These are phyloP conservation scores for Dasypogon diadema DNA, from an alignment of 2,888 invertebrate genomes.

Conservation along the genomic window DNA sequence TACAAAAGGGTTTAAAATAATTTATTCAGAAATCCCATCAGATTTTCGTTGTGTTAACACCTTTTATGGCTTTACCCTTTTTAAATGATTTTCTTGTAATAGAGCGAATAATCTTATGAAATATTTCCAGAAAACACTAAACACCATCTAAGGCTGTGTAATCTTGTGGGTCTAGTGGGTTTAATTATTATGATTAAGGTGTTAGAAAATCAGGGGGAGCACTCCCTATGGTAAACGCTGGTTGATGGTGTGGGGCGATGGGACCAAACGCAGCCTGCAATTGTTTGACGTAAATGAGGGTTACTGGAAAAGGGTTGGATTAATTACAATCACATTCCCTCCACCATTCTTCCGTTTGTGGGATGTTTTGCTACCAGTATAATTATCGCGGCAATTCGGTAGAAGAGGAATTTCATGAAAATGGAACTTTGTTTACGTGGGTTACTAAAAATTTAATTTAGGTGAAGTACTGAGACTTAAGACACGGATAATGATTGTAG, in stretches of 20 bases:
- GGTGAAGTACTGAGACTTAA: not conserved
- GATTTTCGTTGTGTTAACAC: too few relatives aligned
- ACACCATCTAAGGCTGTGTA: not conserved
- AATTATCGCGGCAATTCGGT: constrained; percentile 11
- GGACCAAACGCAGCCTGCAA: constrained; percentile 15
- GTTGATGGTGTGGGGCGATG: not conserved
- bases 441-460: not conserved
- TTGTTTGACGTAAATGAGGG: constrained; percentile 19
- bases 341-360: not conserved
- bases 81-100: not conserved
- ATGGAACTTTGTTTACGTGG: not conserved
- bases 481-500: too few relatives aligned
- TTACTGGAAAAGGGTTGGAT: constrained; percentile 24
- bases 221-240: not conserved
- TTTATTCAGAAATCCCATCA: too few relatives aligned
- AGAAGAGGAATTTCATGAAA: not conserved
- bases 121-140: not conserved
- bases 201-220: not conserved
- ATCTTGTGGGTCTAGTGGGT: constrained; percentile 1
- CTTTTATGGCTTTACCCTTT: not conserved
- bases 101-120: not conserved
- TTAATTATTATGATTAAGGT: constrained; percentile 39
- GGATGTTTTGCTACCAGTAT: not conserved
- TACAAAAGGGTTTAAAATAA: too few relatives aligned
- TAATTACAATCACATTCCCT: constrained; percentile 9